Percentiles rank a stretch among this genome's conserved stretches.
phyloP scores from a whole-genome alignment of 2,113 vertebrate species.

The Vicugna pacos region DNA sequence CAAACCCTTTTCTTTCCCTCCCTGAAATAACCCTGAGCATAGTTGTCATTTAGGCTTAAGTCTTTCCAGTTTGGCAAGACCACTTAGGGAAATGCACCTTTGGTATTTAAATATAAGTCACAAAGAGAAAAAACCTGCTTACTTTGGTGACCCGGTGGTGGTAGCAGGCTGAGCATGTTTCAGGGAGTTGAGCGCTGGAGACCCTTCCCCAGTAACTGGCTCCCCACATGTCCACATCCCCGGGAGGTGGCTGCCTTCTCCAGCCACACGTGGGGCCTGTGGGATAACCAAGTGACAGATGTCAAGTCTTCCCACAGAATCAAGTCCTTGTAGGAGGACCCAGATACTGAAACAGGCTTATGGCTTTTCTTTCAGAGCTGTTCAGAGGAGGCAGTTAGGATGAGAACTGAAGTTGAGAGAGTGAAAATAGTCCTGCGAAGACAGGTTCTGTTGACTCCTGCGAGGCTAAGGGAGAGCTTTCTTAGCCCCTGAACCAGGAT shows the following conservation, averaged over 20 bases:
- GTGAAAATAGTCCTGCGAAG: not conserved
- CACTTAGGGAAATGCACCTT: not conserved
- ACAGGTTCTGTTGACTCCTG: not conserved
- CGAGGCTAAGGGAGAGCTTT: not conserved
- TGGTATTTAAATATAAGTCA: conserved; percentile 29
- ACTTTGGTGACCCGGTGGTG: not conserved
- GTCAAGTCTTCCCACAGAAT: not conserved
- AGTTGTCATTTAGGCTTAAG: not conserved
- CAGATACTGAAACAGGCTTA: not conserved
- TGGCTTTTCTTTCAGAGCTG: not conserved
- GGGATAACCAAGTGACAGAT: not conserved
- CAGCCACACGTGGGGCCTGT: not conserved
- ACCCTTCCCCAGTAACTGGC: not conserved
- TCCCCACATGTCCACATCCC: not conserved
- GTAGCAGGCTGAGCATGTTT: not conserved
- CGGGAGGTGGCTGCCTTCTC: not conserved
- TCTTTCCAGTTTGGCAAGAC: conserved; percentile 42
- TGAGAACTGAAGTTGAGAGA: not conserved
- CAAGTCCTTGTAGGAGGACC: not conserved
- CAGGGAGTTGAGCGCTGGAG: not conserved
- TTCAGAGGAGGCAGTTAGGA: not conserved
- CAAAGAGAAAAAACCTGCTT: not conserved
- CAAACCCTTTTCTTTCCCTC: not conserved
- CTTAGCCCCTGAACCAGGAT: not conserved
- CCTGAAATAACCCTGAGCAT: not conserved